These are phyloP conservation scores for Netelia fuscicornis DNA, from an alignment of 2,888 invertebrate species.

Conservation along the genomic window DNA sequence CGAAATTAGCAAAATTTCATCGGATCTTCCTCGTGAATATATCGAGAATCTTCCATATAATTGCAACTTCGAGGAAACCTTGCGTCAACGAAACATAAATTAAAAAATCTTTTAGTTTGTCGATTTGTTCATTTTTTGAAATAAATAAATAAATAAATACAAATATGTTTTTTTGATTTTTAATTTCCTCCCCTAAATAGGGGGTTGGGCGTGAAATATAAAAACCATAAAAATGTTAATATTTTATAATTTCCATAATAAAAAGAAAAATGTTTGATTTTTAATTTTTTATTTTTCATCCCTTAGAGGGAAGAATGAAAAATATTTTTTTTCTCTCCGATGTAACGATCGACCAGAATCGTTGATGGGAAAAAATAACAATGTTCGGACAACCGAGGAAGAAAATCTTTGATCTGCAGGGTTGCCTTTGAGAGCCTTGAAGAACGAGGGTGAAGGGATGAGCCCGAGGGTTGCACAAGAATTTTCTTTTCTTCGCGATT, in stretches of 20 bases:
- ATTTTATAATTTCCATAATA: not conserved
- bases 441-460: slow-evolving; percentile 8
- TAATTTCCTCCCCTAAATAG: not conserved
- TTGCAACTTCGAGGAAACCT: not conserved
- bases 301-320: too few species aligned
- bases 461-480: slow-evolving; percentile 7
- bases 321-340: too few species aligned
- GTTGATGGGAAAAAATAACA: too few species aligned
- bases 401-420: slow-evolving; percentile 10
- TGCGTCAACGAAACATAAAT: not conserved
- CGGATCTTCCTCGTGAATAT: not conserved
- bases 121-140: not conserved
- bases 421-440: not conserved
- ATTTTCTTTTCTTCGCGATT: not conserved
- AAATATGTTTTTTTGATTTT: not conserved
- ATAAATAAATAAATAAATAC: too few species aligned
- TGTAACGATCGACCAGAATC: too few species aligned
- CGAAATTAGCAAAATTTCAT: not conserved
- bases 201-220: not conserved
- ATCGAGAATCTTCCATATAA: not conserved
- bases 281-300: not conserved
- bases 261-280: not conserved
- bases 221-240: not conserved
- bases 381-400: not conserved
- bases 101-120: not conserved